Base-by-base conservation (phyloP, 2,888 invertebrate genomes). In the Smittia sp. region DNA sequence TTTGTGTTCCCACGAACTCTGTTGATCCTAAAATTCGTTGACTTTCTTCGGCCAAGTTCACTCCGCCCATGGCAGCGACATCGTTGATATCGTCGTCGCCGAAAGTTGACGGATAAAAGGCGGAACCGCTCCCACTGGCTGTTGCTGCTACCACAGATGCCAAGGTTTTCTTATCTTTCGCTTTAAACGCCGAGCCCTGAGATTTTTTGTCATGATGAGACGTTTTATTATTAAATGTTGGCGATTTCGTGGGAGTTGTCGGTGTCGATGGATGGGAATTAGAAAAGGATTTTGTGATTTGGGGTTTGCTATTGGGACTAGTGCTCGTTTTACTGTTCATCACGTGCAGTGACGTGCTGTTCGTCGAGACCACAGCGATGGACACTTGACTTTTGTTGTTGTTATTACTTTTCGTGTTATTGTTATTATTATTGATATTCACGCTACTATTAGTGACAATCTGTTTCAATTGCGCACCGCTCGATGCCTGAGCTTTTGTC, bases 61-160 rank as follows among this genome's bases (percentile, higher is more conserved):
- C 98, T 69, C 98, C 98, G 76, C 98, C 98, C 98, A 98, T 98
- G 9, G 98, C 96, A 32, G 98, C 97, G 13, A 98, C 98, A 84
- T 98, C 98, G 80, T 98, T 98, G 79, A 98, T 96, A 81, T 98
- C 97, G 80, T 97, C 97, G 79, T 96, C 96, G 58, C 93, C 94
- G 75, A 87, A 86, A 77, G 82, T 80, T 15, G 82, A 81, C 84
- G 81, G 81, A 84, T 85, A 79, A 85, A 81, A 80, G 13, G 27
- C 62, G 74, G 24, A 62, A 52, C 79, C 78, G 0, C 79, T 79
- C 74, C 80, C 80, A 7, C 80, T 80, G 2, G 39, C 79, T 1
- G 81, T 79, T 38, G 80, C 79, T 1, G 80, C 77, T 75, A 83
- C 84, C 65, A 84, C 83, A 39, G 86, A 85, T 73, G 88, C 82